phyloP scores from a whole-genome alignment of 2,113 vertebrate species.

The Sakesphorus luctuosus region DNA sequence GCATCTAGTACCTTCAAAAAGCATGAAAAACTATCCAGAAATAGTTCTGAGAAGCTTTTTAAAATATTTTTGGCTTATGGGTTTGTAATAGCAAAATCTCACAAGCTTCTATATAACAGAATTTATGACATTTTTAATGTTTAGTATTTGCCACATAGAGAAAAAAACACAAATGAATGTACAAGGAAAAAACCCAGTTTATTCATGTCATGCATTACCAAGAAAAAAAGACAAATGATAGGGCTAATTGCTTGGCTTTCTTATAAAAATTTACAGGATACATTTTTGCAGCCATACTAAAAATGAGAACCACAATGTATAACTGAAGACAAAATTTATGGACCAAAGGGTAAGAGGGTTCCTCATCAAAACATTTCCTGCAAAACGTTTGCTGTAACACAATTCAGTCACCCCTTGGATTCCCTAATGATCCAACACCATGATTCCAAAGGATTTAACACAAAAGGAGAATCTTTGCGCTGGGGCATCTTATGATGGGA shows the following conservation, averaged over 20 bases:
- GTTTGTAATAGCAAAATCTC: background rate
- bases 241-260: background rate
- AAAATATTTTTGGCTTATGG: background rate
- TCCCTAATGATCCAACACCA: background rate
- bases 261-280: background rate
- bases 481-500: accelerated
- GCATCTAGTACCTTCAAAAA: background rate
- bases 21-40: background rate
- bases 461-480: background rate
- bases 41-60: background rate
- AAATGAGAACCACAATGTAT: background rate
- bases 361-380: background rate
- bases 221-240: background rate
- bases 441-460: background rate
- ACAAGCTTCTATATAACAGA: background rate
- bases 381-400: background rate
- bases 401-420: background rate
- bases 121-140: background rate
- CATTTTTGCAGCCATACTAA: background rate
- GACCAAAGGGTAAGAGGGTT: background rate
- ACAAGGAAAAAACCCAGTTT: background rate
- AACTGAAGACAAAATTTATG: background rate
- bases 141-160: background rate
- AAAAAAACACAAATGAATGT: background rate
- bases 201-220: background rate